Evolutionary conservation across 2,797 vertebrate species (phyloP), one percentile per base, ranked within the genome.

Genomic region (Characodon lateralis): DNA sequence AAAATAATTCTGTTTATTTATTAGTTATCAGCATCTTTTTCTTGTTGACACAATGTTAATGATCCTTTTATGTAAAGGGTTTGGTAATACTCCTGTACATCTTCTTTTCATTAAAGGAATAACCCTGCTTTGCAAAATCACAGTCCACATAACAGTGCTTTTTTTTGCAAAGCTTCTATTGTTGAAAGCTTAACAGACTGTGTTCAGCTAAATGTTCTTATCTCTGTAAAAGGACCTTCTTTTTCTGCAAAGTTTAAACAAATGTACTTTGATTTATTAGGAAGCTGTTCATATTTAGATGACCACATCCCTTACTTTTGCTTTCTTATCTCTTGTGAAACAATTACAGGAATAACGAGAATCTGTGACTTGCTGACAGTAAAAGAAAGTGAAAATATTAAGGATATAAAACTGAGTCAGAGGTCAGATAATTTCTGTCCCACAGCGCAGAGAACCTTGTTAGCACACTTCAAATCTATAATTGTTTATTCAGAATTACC

Each of bases 301-400:
- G 79, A 90, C 81, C 88, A 85, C 82, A 84, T 80, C 77, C 83
- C 78, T 59, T 83, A 68, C 5, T 24, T 85, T 87, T 92, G 90
- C 90, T 87, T 83, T 88, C 86, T 91, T 94, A 93, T 94, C 92
- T 91, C 76, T 22, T 9, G 13, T 71, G 48, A 80, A 92, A 95
- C 93, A 93, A 94, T 94, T 69, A 77, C 92, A 94, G 91, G 93
- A 94, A 94, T 89, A 31, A 43, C 66, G 14, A 80, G 78, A 71
- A 73, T 63, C 24, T 86, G 87, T 84, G 77, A 77, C 77, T 87
- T 71, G 73, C 80, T 87, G 78, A 80, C 59, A 72, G 85, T 77
- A 92, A 83, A 83, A 78, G 85, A 91, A 93, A 89, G 88, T 85
- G 85, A 91, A 91, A 91, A 82, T 78, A 88, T 65, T 18, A 31